A percentile compares a stretch with the other conserved stretches of the same genome.
Conservation (phyloP, 2,888 invertebrate species). For the Pyralis farinalis region DNA sequence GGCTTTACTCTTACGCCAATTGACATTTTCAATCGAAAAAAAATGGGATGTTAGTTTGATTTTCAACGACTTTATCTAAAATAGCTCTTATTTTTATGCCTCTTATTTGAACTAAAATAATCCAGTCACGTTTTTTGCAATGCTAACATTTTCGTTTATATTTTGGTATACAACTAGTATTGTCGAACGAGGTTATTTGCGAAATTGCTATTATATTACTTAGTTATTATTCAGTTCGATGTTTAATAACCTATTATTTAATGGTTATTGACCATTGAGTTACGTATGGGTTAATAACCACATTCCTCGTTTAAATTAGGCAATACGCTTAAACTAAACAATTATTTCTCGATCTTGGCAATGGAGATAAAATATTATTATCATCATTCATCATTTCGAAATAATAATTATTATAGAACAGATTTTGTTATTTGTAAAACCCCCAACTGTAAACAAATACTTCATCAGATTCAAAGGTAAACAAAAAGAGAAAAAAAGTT, state of each 20-base stretch:
- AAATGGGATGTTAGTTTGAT: conserved; percentile 33
- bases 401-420: too few species aligned
- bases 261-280: too few species aligned
- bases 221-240: background rate
- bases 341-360: too few species aligned
- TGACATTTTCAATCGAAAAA: conserved; percentile 42
- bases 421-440: too few species aligned
- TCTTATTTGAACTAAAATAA: background rate
- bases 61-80: conserved; percentile 5
- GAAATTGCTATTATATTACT: background rate
- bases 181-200: background rate
- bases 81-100: background rate
- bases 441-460: background rate
- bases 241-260: too few species aligned
- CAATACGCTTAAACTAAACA: too few species aligned
- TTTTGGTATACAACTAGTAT: background rate
- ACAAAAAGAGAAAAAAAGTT: conserved; percentile 8
- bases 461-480: background rate
- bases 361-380: too few species aligned
- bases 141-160: background rate
- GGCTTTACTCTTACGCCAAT: conserved; percentile 37
- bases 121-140: background rate
- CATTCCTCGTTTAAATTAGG: too few species aligned
- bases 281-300: too few species aligned
- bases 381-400: too few species aligned